These are phyloP conservation scores for Callopanchax toddi DNA, from an alignment of 2,113 vertebrate genomes.

Conservation along the genomic window DNA sequence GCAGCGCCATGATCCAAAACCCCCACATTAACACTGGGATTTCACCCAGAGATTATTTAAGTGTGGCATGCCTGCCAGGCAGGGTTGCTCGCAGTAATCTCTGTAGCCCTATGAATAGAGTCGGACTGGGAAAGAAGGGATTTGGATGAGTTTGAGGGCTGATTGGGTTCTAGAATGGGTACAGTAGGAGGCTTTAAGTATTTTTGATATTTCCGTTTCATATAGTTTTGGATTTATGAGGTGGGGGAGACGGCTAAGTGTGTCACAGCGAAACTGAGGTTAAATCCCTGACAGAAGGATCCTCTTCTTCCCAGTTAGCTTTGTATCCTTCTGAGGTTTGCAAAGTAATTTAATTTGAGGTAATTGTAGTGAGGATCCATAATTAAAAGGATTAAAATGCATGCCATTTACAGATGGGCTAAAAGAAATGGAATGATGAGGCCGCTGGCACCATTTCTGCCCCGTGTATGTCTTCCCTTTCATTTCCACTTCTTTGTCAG, in stretches of 20 bases:
- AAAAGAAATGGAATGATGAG: conserved; percentile 70
- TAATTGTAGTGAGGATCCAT: conserved; percentile 81
- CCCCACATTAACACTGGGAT: conserved; percentile 77
- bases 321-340: conserved; percentile 83
- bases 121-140: conserved; percentile 66
- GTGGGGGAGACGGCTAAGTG: conserved; percentile 64
- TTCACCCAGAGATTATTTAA: conserved; percentile 79
- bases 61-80: conserved; percentile 79
- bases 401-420: conserved; percentile 78
- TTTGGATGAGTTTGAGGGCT: conserved; percentile 68
- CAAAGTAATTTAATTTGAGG: conserved; percentile 84
- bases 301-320: conserved; percentile 72
- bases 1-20: conserved; percentile 74
- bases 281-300: conserved; percentile 76
- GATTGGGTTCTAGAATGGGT: conserved; percentile 70
- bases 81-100: conserved; percentile 76
- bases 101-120: conserved; percentile 67
- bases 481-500: conserved; percentile 57
- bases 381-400: conserved; percentile 83
- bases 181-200: conserved; percentile 70
- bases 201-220: conserved; percentile 78
- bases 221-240: conserved; percentile 69
- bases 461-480: conserved; percentile 63
- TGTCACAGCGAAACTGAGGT: conserved; percentile 72
- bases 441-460: conserved; percentile 60